These are phyloP conservation scores for Xiphydria camelus DNA, from an alignment of 2,888 invertebrate genomes.

Conservation along the genomic window DNA sequence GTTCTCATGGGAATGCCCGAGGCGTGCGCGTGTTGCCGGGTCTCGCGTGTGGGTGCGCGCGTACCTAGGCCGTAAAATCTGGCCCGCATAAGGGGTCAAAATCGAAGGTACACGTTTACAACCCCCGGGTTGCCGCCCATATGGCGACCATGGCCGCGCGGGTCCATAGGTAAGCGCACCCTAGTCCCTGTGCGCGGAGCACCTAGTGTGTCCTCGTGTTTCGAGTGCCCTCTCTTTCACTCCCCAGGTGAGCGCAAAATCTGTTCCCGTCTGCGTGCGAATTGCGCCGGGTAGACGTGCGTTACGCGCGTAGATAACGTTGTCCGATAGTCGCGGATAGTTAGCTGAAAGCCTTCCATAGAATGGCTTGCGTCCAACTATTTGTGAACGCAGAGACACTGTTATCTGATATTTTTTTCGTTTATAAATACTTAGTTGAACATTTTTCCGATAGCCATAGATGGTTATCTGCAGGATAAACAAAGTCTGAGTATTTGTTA, in stretches of 20 bases:
- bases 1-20: conserved; percentile 27
- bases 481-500: no score
- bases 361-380: no score
- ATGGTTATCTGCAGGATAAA: no score
- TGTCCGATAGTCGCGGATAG: no score
- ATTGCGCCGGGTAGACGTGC: neutral
- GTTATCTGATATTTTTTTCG: no score
- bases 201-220: neutral
- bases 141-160: conserved; percentile 48
- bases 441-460: no score
- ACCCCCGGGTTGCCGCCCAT: conserved; percentile 50
- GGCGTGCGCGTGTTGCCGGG: conserved; percentile 11
- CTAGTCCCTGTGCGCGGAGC: neutral
- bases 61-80: conserved; percentile 43
- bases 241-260: conserved; percentile 4
- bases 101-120: conserved; percentile 40
- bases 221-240: conserved; percentile 1
- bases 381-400: no score
- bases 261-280: neutral
- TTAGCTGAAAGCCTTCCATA: no score
- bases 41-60: conserved; percentile 12
- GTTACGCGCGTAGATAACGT: no score
- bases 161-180: neutral
- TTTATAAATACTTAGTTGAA: no score
- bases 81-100: conserved; percentile 48